Percentiles rank a stretch among this genome's conserved stretches.
Conservation (phyloP, 1,140 invertebrate species). For the Ylistrum balloti region DNA sequence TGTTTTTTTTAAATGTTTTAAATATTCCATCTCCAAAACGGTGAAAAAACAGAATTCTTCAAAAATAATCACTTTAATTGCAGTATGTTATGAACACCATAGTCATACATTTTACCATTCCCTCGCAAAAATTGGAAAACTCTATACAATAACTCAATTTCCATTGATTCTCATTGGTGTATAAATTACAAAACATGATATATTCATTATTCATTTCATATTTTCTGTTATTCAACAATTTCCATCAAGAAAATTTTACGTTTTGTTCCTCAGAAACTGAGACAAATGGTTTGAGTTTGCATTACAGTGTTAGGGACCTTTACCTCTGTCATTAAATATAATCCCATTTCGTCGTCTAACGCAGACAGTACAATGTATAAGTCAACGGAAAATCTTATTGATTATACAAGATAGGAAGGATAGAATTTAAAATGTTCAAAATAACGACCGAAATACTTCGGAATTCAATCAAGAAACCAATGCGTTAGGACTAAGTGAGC, state of each 20-base stretch:
- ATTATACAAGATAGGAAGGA: not conserved
- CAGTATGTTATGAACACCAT: not conserved
- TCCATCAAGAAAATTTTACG: not conserved
- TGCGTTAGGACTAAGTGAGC: not conserved
- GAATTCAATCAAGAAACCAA: not conserved
- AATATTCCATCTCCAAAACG: too few relatives aligned
- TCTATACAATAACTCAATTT: not conserved
- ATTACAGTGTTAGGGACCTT: not conserved
- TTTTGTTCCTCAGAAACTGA: not conserved
- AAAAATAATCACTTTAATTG: too few relatives aligned
- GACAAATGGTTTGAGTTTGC: conserved; percentile 2
- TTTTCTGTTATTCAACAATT: not conserved
- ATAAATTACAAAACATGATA: not conserved
- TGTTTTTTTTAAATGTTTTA: too few relatives aligned
- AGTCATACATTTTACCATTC: not conserved
- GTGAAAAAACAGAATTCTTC: too few relatives aligned
- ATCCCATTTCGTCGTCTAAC: not conserved
- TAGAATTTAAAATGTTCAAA: not conserved
- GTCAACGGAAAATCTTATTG: not conserved
- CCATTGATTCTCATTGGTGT: not conserved
- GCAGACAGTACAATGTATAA: not conserved
- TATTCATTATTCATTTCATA: conserved; percentile 36
- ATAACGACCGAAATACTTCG: not conserved
- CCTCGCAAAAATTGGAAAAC: not conserved
- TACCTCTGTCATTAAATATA: not conserved